Evolutionary conservation across 2,888 invertebrate genomes (phyloP).

Genomic region (Drosophila gaucha): DNA sequence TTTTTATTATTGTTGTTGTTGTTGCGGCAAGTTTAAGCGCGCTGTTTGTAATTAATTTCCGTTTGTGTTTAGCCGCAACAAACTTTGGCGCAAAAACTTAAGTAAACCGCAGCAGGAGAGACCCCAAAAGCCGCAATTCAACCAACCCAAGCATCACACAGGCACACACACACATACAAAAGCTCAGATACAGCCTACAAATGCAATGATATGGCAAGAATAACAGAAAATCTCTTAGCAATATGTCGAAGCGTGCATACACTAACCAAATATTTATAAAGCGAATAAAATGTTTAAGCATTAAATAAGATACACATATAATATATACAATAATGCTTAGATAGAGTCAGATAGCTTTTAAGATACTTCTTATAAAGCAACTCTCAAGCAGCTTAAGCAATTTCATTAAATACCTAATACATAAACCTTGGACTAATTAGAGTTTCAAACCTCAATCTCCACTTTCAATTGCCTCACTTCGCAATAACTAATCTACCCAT

Average conservation of each 20-base stretch:
- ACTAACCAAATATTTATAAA: conserved; percentile 4
- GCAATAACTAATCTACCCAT: not conserved
- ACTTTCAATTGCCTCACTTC: not conserved
- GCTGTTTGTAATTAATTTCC: conserved; percentile 78
- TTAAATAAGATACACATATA: not conserved
- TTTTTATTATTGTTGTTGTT: conserved; percentile 42
- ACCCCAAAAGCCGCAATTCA: conserved; percentile 27
- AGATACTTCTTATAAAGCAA: not conserved
- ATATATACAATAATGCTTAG: not conserved
- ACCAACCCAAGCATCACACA: conserved; percentile 9
- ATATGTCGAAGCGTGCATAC: conserved; percentile 7
- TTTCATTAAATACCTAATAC: not conserved
- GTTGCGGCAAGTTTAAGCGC: conserved; percentile 64
- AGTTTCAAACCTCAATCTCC: not conserved
- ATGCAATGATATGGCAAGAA: conserved; percentile 41
- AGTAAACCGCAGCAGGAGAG: conserved; percentile 64
- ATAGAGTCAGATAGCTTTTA: not conserved
- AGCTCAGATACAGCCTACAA: conserved; percentile 1
- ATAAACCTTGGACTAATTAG: not conserved
- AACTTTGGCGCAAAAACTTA: conserved; percentile 63
- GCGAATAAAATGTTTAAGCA: no score
- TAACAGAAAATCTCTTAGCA: not conserved
- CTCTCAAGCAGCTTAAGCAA: not conserved
- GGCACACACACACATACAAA: conserved; percentile 7
- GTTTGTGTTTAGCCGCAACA: conserved; percentile 73